Evolutionary conservation across 2,888 invertebrate species (phyloP).

Genomic region (Blastobasis adustella): DNA sequence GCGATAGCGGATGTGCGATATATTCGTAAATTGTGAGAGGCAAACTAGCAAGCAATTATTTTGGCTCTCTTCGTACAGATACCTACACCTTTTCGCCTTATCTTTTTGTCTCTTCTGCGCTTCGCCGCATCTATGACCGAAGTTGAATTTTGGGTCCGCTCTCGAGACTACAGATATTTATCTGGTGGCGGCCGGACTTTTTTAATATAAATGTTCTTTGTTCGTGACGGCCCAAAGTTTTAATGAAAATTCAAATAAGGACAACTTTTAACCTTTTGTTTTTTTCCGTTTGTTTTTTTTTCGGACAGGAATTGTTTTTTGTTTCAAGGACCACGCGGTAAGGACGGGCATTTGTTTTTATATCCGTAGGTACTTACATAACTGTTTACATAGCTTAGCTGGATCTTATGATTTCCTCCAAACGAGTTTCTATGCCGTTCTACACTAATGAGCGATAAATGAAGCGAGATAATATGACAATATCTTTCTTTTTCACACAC

Average conservation of each 20-base stretch:
- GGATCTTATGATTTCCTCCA: neutral
- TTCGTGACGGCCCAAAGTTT: constrained; percentile 70
- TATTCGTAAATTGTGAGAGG: too few species aligned
- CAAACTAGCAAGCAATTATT: too few species aligned
- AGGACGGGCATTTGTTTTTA: constrained; percentile 23
- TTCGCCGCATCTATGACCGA: constrained; percentile 34
- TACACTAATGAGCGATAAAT: too few species aligned
- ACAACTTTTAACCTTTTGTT: constrained; percentile 66
- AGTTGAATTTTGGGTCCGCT: constrained; percentile 67
- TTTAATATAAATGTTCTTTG: constrained; percentile 76
- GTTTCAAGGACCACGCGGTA: constrained; percentile 44
- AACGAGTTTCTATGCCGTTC: too few species aligned
- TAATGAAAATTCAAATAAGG: constrained; percentile 71
- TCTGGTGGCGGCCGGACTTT: constrained; percentile 70
- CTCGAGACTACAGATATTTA: constrained; percentile 74
- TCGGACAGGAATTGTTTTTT: constrained; percentile 49
- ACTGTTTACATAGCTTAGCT: neutral
- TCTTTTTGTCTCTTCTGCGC: neutral
- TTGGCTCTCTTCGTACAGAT: too few species aligned
- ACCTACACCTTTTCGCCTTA: too few species aligned
- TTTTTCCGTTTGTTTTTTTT: constrained; percentile 30
- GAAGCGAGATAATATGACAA: too few species aligned
- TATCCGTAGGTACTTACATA: constrained; percentile 18
- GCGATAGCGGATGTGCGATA: too few species aligned
- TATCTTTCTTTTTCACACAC: too few species aligned